Percentiles rank a stretch among this genome's conserved stretches.
Evolutionary conservation across 2,113 vertebrate genomes (phyloP).

Genomic region (Phainopepla nitens): DNA sequence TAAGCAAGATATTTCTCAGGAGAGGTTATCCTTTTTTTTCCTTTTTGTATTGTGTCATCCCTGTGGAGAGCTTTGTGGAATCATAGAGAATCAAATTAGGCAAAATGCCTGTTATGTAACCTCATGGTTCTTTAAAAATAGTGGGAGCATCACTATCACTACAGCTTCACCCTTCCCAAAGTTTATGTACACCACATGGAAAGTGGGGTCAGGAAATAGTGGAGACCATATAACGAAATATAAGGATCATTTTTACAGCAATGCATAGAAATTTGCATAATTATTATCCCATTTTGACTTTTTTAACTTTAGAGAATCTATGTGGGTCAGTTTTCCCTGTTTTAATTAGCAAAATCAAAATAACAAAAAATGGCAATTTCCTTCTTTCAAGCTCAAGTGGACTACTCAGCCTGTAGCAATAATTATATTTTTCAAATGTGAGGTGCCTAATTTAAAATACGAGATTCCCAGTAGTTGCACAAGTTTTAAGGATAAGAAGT

Average conservation of each 20-base stretch:
- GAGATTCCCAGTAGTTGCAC: conserved; percentile 61
- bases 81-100: conserved; percentile 53
- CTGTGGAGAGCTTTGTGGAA: conserved; percentile 18
- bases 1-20: conserved; percentile 57
- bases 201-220: not conserved
- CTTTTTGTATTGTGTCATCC: conserved; percentile 12
- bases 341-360: conserved; percentile 70
- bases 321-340: conserved; percentile 58
- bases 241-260: not conserved
- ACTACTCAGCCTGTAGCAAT: conserved; percentile 64
- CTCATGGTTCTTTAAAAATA: conserved; percentile 51
- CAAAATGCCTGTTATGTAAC: conserved; percentile 57
- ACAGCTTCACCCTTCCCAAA: not conserved
- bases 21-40: conserved; percentile 20
- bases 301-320: conserved; percentile 63
- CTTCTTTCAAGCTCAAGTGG: conserved; percentile 36
- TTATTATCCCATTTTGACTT: conserved; percentile 62
- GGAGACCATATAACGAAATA: not conserved
- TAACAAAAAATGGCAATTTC: conserved; percentile 64
- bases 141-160: not conserved
- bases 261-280: conserved; percentile 48
- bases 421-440: conserved; percentile 72
- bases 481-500: conserved; percentile 57
- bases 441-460: conserved; percentile 65
- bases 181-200: not conserved